Evolutionary conservation across 2,113 vertebrate species (phyloP).

Genomic region (Hemicordylus capensis): DNA sequence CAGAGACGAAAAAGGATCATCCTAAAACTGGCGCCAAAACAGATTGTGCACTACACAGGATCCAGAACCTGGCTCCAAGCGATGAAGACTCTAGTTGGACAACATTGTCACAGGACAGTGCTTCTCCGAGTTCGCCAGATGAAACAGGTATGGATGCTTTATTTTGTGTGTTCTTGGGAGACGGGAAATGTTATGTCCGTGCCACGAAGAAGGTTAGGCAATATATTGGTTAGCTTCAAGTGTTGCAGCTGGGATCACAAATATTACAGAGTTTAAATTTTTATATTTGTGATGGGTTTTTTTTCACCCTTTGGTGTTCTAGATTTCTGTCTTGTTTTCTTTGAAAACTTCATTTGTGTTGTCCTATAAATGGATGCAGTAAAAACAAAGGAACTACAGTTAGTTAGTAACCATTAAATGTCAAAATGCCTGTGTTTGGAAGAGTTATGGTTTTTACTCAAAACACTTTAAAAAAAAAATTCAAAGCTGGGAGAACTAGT

Average conservation of each 20-base stretch:
- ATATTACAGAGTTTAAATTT: background rate
- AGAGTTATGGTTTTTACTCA: background rate
- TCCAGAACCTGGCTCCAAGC: constrained; percentile 90
- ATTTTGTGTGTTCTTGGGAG: rapidly evolving
- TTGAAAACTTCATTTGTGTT: background rate
- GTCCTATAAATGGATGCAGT: background rate
- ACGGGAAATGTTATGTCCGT: rapidly evolving
- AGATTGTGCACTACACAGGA: constrained; percentile 86
- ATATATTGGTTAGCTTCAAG: rapidly evolving
- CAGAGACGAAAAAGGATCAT: constrained; percentile 88
- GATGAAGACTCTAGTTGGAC: constrained; percentile 99
- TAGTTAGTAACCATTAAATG: background rate
- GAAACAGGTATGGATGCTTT: constrained; percentile 84
- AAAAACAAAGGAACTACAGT: background rate
- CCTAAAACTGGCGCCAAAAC: constrained; percentile 90
- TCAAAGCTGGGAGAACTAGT: background rate
- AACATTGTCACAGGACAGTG: constrained; percentile 93
- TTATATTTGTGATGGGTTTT: background rate
- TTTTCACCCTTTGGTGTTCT: background rate
- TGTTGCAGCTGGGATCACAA: background rate
- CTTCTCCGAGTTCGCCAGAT: constrained; percentile 85
- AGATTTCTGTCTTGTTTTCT: background rate
- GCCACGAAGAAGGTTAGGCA: background rate
- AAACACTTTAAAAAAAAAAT: background rate
- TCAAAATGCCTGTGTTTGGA: background rate